phyloP scores from a whole-genome alignment of 2,113 vertebrate genomes.

The Tringa solitaria region DNA sequence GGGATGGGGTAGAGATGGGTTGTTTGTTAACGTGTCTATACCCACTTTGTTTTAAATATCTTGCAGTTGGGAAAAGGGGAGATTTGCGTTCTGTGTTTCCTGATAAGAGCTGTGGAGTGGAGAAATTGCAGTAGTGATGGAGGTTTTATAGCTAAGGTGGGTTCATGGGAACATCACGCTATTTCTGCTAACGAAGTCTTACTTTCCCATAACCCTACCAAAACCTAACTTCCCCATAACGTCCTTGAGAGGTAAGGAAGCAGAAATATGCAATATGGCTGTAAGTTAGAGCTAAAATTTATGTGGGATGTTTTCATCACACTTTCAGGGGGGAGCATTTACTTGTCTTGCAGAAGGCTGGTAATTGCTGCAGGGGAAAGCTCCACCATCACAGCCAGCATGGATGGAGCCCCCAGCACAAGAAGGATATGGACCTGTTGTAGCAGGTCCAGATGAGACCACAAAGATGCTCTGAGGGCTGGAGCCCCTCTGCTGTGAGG shows the following conservation, averaged over 20 bases:
- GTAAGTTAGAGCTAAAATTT: not conserved
- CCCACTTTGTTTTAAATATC: slow-evolving; percentile 43
- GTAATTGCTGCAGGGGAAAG: not conserved
- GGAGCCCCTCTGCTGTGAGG: not conserved
- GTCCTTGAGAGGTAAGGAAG: not conserved
- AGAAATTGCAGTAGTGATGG: not conserved
- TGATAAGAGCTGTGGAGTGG: slow-evolving; percentile 11
- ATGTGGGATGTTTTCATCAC: not conserved
- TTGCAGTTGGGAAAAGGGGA: not conserved
- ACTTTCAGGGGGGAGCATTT: not conserved
- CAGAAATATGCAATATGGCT: not conserved
- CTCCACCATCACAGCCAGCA: not conserved
- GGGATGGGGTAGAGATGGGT: not conserved
- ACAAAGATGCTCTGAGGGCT: not conserved
- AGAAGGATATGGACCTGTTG: not conserved
- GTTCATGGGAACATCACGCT: not conserved
- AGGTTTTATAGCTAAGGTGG: not conserved
- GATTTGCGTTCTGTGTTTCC: not conserved
- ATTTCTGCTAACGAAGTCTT: not conserved
- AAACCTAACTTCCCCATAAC: not conserved
- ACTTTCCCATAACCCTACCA: not conserved
- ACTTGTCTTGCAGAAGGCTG: not conserved
- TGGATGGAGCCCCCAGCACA: not conserved
- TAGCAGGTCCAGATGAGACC: not conserved
- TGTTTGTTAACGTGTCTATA: slow-evolving; percentile 34